phyloP scores from a whole-genome alignment of 2,113 vertebrate genomes.

The Zootoca vivipara region DNA sequence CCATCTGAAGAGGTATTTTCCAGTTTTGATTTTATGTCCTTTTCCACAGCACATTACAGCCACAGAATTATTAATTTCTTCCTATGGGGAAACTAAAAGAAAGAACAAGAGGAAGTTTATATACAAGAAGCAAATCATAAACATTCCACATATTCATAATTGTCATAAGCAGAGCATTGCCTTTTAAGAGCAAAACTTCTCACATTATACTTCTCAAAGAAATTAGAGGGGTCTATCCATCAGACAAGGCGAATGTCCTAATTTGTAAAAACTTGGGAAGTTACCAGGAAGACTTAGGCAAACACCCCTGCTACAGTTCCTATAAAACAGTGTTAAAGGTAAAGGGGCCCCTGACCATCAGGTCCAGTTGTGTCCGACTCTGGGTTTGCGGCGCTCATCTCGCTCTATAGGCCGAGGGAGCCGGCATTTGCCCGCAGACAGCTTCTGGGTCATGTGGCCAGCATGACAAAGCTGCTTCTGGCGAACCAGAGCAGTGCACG shows the following conservation, averaged over 20 bases:
- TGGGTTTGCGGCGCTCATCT: too few relatives aligned
- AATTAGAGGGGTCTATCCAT: background rate
- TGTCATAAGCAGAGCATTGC: background rate
- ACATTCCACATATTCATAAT: background rate
- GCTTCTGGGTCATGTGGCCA: too few relatives aligned
- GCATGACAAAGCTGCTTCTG: too few relatives aligned
- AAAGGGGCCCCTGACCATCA: too few relatives aligned
- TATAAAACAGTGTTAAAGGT: background rate
- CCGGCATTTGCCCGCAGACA: too few relatives aligned
- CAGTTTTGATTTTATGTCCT: conserved; percentile 57
- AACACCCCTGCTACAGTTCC: background rate
- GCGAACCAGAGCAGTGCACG: too few relatives aligned
- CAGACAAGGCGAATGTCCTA: background rate
- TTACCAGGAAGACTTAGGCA: background rate
- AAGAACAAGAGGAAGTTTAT: background rate
- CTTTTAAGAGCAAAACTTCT: background rate
- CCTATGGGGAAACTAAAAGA: conserved; percentile 41
- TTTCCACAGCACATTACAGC: conserved; percentile 57
- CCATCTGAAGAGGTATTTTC: conserved; percentile 54
- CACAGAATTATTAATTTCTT: conserved; percentile 61
- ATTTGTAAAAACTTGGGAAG: background rate
- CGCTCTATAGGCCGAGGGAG: too few relatives aligned
- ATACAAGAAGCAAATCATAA: background rate
- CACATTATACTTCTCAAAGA: background rate
- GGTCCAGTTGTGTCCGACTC: too few relatives aligned